Evolutionary conservation across 2,113 vertebrate species (phyloP), one percentile per base, ranked within the genome.

Genomic region (Hippopotamus amphibius): DNA sequence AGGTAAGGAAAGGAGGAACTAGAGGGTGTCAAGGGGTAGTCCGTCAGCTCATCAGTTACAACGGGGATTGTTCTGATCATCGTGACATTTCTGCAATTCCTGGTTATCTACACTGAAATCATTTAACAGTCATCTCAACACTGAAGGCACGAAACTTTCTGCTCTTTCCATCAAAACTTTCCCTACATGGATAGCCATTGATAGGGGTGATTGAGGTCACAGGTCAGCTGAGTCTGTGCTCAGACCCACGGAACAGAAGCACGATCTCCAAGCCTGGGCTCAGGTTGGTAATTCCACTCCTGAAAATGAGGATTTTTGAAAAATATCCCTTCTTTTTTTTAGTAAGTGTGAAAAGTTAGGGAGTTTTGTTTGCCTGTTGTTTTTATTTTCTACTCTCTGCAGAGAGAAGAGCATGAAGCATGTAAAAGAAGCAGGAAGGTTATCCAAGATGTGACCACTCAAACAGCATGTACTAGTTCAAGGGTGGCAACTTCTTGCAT

Each of bases 121-220:
- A 46, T 63, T 66, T 24, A 41, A 46, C 57, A 46, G 26, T 57
- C 30, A 43, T 41, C 87, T 59, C 26, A 94, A 3, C 13, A 46
- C 13, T 59, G 9, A 65, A 66, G 57, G 26, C 17, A 89, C 13
- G n/a, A 55, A 88, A 12, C 6, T 63, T 77, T 50, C 76, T 43
- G 11, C 11, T n/a, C 0, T 22, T 2, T 84, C 37, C 68, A 55
- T 80, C 5, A 59, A 79, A 87, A 66, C 19, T 28, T n/a, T 37
- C 33, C n/a, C 57, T 13, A 5, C 0, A 0, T 16, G 17, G 26
- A 26, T 22, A 11, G 19, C 53, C 11, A 0, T 22, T 43, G 5
- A 55, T 26, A n/a, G 46, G 50, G 71, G 30, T 37, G 50, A 33
- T 7, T 14, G 33, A 53, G 13, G 48, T 41, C 28, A 43, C 30